A percentile compares a stretch with the other conserved stretches of the same genome.
phyloP scores from a whole-genome alignment of 1,140 invertebrate genomes.

The Sarcophaga peregrina region DNA sequence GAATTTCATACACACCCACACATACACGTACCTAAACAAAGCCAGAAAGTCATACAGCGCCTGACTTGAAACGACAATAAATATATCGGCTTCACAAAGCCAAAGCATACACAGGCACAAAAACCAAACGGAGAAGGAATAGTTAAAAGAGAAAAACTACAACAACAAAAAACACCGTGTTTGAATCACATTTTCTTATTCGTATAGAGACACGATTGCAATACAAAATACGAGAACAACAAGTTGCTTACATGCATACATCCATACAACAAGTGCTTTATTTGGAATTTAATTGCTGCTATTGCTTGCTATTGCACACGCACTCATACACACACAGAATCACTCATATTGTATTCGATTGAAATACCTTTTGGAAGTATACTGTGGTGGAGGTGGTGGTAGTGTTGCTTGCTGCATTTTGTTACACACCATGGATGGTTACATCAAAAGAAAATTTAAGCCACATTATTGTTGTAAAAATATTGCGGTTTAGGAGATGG shows the following conservation, averaged over 20 bases:
- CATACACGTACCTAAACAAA: neutral
- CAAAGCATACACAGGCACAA: neutral
- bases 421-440: neutral
- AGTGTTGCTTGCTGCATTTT: neutral
- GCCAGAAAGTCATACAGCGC: neutral
- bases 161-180: neutral
- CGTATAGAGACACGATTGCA: neutral
- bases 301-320: neutral
- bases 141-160: neutral
- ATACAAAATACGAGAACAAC: neutral
- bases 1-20: neutral
- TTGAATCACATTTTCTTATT: neutral
- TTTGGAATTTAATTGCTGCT: neutral
- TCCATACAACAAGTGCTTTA: neutral
- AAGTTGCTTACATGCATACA: too few species aligned
- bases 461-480: neutral
- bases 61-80: neutral
- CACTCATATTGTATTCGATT: neutral
- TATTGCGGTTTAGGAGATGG: neutral
- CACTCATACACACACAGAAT: neutral
- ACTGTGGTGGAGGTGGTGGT: too few species aligned
- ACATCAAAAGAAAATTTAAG: conserved; percentile 19
- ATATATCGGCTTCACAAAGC: neutral
- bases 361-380: too few species aligned
- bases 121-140: neutral